Conservation (phyloP, 2,113 vertebrate species). For the Rhinichthys klamathensis region DNA sequence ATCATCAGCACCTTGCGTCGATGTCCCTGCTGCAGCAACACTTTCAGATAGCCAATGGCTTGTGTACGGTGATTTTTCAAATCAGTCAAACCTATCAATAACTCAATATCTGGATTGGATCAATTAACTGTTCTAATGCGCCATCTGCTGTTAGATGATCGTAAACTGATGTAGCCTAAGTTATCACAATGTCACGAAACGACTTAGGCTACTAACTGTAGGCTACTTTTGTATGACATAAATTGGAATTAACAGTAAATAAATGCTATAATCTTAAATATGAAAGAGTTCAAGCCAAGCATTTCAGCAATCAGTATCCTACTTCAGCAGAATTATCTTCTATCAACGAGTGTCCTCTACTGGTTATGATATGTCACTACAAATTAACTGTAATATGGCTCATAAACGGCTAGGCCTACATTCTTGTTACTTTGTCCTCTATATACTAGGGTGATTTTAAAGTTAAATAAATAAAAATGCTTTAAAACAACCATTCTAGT, state of each 20-base stretch:
- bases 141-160: slow-evolving; percentile 1
- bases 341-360: neutral
- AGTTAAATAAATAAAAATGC: neutral
- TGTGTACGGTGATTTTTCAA: neutral
- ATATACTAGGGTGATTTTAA: neutral
- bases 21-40: neutral
- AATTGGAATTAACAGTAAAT: neutral
- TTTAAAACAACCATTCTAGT: too few relatives aligned
- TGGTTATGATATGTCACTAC: neutral
- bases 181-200: neutral
- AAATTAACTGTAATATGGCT: too few relatives aligned
- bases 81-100: neutral
- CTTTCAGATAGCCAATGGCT: neutral
- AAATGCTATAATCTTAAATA: neutral
- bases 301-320: neutral
- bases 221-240: neutral
- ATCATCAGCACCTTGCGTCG: neutral
- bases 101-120: neutral
- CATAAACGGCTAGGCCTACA: neutral
- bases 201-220: neutral
- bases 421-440: neutral
- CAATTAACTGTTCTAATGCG: neutral
- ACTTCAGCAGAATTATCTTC: neutral
- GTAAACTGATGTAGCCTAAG: too few relatives aligned
- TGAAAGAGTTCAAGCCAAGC: neutral